A percentile compares a stretch with the other conserved stretches of the same genome.
phyloP scores from a whole-genome alignment of 1,140 invertebrate species.

The Drosophila mauritiana region DNA sequence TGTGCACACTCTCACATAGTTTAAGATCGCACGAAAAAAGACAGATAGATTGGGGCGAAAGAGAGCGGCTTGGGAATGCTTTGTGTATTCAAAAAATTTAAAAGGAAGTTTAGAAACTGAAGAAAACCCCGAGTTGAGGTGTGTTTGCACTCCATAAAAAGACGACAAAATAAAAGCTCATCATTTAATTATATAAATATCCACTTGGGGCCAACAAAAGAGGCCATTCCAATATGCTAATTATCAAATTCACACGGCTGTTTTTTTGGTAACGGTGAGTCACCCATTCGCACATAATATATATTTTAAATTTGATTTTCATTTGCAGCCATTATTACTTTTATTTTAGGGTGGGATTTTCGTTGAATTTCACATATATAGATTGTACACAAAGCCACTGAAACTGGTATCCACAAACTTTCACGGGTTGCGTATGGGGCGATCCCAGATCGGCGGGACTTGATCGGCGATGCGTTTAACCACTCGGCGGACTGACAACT shows the following conservation, averaged over 20 bases:
- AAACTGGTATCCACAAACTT: conserved; percentile 72
- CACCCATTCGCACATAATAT: conserved; percentile 19
- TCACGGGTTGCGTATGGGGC: conserved; percentile 51
- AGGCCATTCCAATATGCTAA: conserved; percentile 16
- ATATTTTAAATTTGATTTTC: conserved; percentile 15
- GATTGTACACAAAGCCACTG: conserved; percentile 48
- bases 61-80: conserved; percentile 12
- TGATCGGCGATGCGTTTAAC: conserved; percentile 45
- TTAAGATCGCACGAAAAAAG: background rate
- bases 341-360: conserved; percentile 31
- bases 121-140: background rate
- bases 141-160: background rate
- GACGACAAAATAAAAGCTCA: background rate
- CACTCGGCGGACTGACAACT: conserved; percentile 53
- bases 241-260: background rate
- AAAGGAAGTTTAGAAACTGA: background rate
- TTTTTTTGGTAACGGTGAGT: conserved; percentile 18
- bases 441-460: conserved; percentile 18
- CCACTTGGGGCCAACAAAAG: conserved; percentile 4
- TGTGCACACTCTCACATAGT: conserved; percentile 16
- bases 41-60: conserved; percentile 1
- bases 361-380: conserved; percentile 37
- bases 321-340: conserved; percentile 40
- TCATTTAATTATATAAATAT: conserved; percentile 28
- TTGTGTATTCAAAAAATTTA: conserved; percentile 19